Conservation (phyloP, 2,888 invertebrate genomes). For the Agonopterix arenella region DNA sequence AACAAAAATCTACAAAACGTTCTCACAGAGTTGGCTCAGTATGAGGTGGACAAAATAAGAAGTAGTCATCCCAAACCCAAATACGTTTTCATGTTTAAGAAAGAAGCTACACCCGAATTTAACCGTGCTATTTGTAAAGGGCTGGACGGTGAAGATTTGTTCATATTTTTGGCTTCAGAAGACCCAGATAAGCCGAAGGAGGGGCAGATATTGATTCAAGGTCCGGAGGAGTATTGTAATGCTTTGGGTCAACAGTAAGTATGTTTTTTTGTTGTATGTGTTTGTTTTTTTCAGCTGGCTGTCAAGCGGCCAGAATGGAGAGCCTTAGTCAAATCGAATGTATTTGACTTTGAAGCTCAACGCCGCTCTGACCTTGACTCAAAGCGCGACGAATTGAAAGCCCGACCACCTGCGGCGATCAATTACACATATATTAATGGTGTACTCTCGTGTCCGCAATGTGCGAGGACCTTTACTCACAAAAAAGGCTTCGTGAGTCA, state of each 20-base stretch:
- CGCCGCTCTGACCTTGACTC: no score
- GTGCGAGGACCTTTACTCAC: no score
- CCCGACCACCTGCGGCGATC: no score
- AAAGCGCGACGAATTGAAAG: no score
- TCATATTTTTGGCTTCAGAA: constrained; percentile 83
- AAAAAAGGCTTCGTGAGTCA: no score
- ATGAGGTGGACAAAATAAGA: constrained; percentile 80
- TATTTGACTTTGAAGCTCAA: no score
- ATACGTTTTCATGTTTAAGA: constrained; percentile 78
- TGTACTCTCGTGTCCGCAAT: no score
- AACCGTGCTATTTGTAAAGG: constrained; percentile 82
- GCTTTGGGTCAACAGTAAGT: constrained; percentile 79
- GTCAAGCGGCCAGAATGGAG: no score
- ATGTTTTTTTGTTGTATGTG: no score
- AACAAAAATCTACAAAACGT: constrained; percentile 81
- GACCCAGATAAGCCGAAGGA: constrained; percentile 79
- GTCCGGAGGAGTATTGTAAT: constrained; percentile 68
- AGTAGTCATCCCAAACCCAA: constrained; percentile 61
- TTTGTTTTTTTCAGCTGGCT: no score
- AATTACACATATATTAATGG: no score
- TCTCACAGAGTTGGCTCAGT: constrained; percentile 81
- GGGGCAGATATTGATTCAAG: constrained; percentile 76
- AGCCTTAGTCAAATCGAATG: no score
- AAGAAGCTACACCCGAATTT: constrained; percentile 88
- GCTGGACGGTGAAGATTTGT: constrained; percentile 74